Conservation (phyloP, 2,113 vertebrate genomes). For the Cinclus cinclus region DNA sequence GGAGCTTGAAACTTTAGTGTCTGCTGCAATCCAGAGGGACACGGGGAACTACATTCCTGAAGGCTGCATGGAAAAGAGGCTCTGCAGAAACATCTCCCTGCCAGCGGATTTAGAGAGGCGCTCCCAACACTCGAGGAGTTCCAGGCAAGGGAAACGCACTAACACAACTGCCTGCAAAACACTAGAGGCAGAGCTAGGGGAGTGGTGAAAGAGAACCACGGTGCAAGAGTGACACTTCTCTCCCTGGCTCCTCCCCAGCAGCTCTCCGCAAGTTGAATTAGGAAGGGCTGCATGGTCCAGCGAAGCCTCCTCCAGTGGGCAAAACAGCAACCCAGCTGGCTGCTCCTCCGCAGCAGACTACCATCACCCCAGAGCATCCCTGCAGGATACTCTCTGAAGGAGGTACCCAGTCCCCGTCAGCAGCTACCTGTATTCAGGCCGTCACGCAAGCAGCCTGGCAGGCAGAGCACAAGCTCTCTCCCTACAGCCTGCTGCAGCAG, state of each 20-base stretch:
- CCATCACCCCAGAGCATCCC: not conserved
- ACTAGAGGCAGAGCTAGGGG: not conserved
- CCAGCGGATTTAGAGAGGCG: not conserved
- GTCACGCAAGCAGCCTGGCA: not conserved
- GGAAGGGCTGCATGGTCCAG: not conserved
- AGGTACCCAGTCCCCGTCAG: not conserved
- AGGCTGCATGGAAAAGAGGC: not conserved
- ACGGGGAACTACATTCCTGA: not conserved
- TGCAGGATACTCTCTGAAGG: not conserved
- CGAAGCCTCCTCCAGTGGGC: not conserved
- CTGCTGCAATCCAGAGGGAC: constrained; percentile 61
- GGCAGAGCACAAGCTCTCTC: not conserved
- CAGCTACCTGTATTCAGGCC: not conserved
- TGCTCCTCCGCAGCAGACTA: not conserved
- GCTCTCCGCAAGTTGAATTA: not conserved
- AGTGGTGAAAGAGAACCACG: not conserved
- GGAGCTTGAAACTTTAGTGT: not conserved
- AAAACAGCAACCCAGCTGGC: not conserved
- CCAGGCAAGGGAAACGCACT: not conserved
- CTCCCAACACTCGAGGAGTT: not conserved
- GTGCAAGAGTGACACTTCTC: not conserved
- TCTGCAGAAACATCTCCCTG: not conserved
- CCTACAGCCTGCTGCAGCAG: constrained; percentile 26
- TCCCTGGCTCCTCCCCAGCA: constrained; percentile 3
- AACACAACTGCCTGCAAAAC: not conserved